Base-by-base conservation (phyloP, 1,140 invertebrate genomes). In the Drosophila chauvacae region DNA sequence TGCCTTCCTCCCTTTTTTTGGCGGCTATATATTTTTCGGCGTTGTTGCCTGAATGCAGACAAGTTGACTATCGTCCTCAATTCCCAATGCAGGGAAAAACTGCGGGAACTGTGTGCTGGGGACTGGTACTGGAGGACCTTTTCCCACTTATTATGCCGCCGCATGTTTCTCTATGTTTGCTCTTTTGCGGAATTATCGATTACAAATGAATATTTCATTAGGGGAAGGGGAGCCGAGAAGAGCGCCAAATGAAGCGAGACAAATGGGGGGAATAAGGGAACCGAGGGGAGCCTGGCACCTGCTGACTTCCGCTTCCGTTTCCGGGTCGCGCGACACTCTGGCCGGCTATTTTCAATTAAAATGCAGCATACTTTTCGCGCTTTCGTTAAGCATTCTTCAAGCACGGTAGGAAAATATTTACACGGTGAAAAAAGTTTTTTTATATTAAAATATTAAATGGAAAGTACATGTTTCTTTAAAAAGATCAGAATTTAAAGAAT, bases 121-220 rank as follows among this genome's bases (percentile, higher is more conserved):
- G n/a, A 69, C 50, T 51, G 60, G 53, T 26, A 26, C 53, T 56
- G 20, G 53, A 20, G 56, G 55, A 65, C 56, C 53, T 73, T 77
- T 81, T 44, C 60, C 77, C 81, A 72, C 85, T 88, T 88, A 88
- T 88, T 88, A 88, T 88, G 84, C 84, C 69, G 72, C 61, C 82
- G 79, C 65, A 62, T 81, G 77, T 66, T 79, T 73, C 70, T 58
- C 73, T 57, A 71, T 62, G 60, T 74, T 69, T 60, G 82, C 81
- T 60, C 57, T 66, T 61, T 78, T 90, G 85, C 86, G 81, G 85
- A 90, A 90, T 90, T 90, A 90, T 90, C 85, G 85, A 90, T 90
- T 90, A 77, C 75, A 60, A 90, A 90, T 90, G 85, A 90, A 90
- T 90, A 90, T 90, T 90, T 90, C 81, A 90, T 90, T 79, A 90